Conservation (phyloP, 2,888 invertebrate species). For the Lordiphosa andalusiaca region DNA sequence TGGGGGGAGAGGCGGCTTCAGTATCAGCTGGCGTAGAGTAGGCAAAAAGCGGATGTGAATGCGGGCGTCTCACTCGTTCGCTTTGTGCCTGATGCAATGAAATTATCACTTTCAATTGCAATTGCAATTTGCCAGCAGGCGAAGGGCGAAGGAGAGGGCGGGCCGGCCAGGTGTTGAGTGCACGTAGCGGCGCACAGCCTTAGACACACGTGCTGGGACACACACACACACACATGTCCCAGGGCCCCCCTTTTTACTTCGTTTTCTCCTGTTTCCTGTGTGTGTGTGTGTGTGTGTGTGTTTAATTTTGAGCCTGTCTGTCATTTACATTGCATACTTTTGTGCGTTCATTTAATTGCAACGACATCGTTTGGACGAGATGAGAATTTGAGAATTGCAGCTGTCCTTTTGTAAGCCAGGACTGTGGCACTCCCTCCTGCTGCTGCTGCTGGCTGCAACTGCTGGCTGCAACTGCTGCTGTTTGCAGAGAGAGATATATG, state of each 20-base stretch:
- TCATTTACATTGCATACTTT: slow-evolving; percentile 60
- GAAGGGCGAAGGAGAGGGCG: not conserved
- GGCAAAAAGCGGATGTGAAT: slow-evolving; percentile 16
- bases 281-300: too few relatives aligned
- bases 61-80: slow-evolving; percentile 16
- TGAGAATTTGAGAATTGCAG: slow-evolving; percentile 1
- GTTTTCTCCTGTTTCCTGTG: too few relatives aligned
- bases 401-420: slow-evolving; percentile 38
- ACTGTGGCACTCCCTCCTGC: slow-evolving; percentile 26
- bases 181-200: too few relatives aligned
- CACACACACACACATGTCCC: too few relatives aligned
- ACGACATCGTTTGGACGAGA: slow-evolving; percentile 10
- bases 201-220: too few relatives aligned
- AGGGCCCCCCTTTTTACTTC: too few relatives aligned
- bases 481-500: slow-evolving; percentile 37
- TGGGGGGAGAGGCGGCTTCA: not conserved
- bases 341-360: slow-evolving; percentile 63
- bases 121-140: slow-evolving; percentile 30
- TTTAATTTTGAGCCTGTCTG: slow-evolving; percentile 2
- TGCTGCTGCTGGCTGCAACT: slow-evolving; percentile 14
- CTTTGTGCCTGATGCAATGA: slow-evolving; percentile 43
- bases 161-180: not conserved
- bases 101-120: slow-evolving; percentile 66
- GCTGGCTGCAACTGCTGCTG: slow-evolving; percentile 23
- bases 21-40: not conserved